Conservation (phyloP, 35 echinoderm and acorn worm genomes). For the Apostichopus parvimensis region DNA sequence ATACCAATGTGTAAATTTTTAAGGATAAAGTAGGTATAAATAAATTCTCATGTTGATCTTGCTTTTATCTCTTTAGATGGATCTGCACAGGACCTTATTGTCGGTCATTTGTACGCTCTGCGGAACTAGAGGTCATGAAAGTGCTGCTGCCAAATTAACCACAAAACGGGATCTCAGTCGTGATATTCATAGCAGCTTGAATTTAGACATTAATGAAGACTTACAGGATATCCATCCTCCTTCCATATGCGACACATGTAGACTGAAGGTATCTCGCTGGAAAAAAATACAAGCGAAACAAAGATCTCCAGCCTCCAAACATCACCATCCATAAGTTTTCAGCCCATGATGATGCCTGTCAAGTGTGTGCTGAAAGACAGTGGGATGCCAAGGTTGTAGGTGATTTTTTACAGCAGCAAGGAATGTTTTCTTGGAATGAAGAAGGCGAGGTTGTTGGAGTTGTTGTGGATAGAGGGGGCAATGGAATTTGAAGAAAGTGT, state of each 20-base stretch:
- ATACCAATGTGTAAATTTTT: too few relatives aligned
- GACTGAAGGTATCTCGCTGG: constrained; percentile 29
- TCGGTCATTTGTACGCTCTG: not conserved
- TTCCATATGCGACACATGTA: constrained; percentile 44
- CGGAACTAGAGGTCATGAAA: constrained; percentile 5
- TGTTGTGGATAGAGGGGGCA: not conserved
- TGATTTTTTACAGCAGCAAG: not conserved
- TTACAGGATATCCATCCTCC: constrained; percentile 40
- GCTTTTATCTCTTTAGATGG: constrained; percentile 2
- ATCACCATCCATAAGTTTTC: not conserved
- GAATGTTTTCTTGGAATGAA: not conserved
- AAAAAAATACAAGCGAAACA: constrained; percentile 40
- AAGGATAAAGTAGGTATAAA: too few relatives aligned
- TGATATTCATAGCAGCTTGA: not conserved
- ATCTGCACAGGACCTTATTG: not conserved
- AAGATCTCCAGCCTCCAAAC: constrained; percentile 29
- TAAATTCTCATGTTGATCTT: too few relatives aligned
- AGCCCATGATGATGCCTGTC: not conserved
- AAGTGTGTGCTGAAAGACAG: constrained; percentile 8
- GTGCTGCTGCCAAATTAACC: not conserved
- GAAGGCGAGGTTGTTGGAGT: not conserved
- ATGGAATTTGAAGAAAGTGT: constrained; percentile 3
- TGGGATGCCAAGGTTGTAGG: not conserved
- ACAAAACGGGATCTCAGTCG: not conserved
- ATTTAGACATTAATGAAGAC: constrained; percentile 48